A percentile compares a stretch with the other conserved stretches of the same genome.
Evolutionary conservation across 2,113 vertebrate genomes (phyloP).

Genomic region (Scomber scombrus): DNA sequence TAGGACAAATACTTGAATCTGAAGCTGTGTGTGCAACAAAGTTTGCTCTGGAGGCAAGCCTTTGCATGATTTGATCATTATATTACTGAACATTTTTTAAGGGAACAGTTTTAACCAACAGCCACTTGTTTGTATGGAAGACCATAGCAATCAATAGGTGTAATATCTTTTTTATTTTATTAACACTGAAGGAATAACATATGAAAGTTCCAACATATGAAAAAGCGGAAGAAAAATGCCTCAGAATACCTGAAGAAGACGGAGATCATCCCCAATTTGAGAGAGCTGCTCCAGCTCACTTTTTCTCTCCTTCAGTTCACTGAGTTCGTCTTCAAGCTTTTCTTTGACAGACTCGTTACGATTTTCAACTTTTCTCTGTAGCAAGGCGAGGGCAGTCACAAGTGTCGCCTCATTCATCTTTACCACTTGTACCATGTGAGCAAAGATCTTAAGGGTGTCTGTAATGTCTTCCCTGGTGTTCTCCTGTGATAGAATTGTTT

Average conservation of each 20-base stretch:
- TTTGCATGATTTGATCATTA: no score
- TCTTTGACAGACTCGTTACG: not conserved
- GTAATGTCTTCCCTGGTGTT: not conserved
- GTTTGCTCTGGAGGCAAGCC: no score
- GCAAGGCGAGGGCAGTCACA: not conserved
- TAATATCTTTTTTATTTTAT: no score
- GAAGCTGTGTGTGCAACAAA: not conserved
- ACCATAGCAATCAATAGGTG: no score
- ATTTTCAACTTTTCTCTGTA: not conserved
- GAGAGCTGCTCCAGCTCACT: slow-evolving; percentile 1
- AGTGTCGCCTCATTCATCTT: not conserved
- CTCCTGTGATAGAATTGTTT: not conserved
- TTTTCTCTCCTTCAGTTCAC: not conserved
- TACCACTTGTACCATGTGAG: not conserved
- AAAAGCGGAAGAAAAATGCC: no score
- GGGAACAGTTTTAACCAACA: no score
- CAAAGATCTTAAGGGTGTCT: not conserved
- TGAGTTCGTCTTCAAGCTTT: slow-evolving; percentile 7
- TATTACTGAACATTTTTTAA: no score
- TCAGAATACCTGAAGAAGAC: not conserved
- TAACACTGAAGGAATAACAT: no score
- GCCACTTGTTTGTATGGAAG: no score
- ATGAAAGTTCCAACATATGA: no score
- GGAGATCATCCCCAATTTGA: not conserved
- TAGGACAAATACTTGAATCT: not conserved